Evolutionary conservation across 1,140 invertebrate genomes (phyloP).

Genomic region (Forficula auricularia): DNA sequence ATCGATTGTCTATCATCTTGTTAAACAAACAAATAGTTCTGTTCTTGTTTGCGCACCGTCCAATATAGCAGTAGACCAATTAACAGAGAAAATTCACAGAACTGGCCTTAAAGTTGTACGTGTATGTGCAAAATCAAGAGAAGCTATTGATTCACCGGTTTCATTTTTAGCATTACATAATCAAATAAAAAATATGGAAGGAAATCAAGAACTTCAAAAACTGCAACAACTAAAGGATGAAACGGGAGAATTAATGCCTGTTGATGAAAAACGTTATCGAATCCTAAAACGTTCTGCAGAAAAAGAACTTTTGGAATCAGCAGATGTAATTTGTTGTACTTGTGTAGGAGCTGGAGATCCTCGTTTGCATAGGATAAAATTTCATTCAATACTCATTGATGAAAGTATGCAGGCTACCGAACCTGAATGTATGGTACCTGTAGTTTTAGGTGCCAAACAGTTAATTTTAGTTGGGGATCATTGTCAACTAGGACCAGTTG

Average conservation of each 20-base stretch:
- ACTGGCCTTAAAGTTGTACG: constrained; percentile 94
- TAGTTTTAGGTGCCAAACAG: constrained; percentile 88
- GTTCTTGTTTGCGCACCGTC: constrained; percentile 96
- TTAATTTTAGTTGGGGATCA: constrained; percentile 96
- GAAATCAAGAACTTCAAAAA: constrained; percentile 78
- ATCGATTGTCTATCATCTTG: constrained; percentile 95
- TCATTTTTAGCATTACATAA: constrained; percentile 94
- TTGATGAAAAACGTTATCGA: constrained; percentile 88
- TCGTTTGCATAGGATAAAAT: constrained; percentile 74
- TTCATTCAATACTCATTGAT: constrained; percentile 94
- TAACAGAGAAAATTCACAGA: constrained; percentile 96
- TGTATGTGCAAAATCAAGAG: constrained; percentile 92
- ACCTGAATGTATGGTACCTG: constrained; percentile 96
- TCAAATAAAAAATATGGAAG: constrained; percentile 85
- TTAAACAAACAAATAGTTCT: constrained; percentile 82
- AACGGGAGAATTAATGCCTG: constrained; percentile 82
- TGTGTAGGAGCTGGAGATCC: constrained; percentile 97
- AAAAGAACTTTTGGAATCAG: constrained; percentile 79
- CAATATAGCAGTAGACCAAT: constrained; percentile 97
- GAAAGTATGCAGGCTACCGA: constrained; percentile 95
- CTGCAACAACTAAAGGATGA: constrained; percentile 94
- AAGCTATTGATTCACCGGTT: constrained; percentile 95
- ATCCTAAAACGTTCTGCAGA: constrained; percentile 83
- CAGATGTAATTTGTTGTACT: constrained; percentile 98
- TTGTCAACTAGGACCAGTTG: constrained; percentile 93